Conservation (phyloP, 2,113 vertebrate species). For the Ariopsis seemanni region DNA sequence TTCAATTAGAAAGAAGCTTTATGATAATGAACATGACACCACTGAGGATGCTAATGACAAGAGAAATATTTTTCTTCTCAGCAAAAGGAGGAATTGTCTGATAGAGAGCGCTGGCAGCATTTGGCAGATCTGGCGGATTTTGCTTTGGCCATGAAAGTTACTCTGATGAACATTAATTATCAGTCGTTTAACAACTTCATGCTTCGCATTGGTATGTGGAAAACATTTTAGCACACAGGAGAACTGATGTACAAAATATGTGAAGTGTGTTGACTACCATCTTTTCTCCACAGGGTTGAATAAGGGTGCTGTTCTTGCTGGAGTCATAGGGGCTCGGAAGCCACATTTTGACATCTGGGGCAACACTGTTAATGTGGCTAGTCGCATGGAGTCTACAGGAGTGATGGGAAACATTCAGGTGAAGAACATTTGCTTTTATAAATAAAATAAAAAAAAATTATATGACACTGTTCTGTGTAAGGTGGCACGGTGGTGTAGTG, state of each 20-base stretch:
- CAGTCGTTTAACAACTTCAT: conserved; percentile 99
- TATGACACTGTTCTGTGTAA: background rate
- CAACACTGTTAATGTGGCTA: conserved; percentile 96
- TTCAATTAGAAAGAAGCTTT: background rate
- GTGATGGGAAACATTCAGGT: conserved; percentile 97
- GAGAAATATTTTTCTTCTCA: conserved; percentile 5
- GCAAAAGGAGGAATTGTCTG: conserved; percentile 82
- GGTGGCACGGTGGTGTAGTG: too few relatives aligned
- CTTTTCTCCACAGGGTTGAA: conserved; percentile 80
- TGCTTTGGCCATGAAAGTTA: conserved; percentile 94
- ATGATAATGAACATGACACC: background rate
- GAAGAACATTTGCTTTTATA: conserved; percentile 7
- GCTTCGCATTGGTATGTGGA: conserved; percentile 87
- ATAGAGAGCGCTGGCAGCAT: conserved; percentile 94
- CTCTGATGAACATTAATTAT: conserved; percentile 96
- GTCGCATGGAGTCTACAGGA: conserved; percentile 95
- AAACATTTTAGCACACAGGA: background rate
- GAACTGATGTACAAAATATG: background rate
- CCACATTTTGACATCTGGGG: conserved; percentile 98
- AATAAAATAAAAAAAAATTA: background rate
- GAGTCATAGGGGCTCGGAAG: conserved; percentile 91
- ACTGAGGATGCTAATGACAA: conserved; percentile 1
- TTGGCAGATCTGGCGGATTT: conserved; percentile 94
- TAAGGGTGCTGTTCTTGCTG: conserved; percentile 90
- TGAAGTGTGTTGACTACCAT: background rate